Evolutionary conservation across 2,888 invertebrate species (phyloP).

Genomic region (Pocota personata): DNA sequence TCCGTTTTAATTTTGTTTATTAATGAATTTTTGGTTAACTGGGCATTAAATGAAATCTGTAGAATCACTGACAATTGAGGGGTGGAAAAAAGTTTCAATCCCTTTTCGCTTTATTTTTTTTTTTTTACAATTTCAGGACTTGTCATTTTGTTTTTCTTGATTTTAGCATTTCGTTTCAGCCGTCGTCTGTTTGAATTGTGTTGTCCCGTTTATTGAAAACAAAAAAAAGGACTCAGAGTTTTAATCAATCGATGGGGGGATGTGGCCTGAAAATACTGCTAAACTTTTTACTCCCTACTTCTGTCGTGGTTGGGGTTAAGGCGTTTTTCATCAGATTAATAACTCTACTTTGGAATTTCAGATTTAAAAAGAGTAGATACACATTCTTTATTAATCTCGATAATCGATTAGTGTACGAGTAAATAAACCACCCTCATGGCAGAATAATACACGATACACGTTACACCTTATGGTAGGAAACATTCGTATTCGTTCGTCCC

Average conservation of each 20-base stretch:
- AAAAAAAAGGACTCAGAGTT: conserved; percentile 28
- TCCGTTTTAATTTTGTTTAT: conserved; percentile 73
- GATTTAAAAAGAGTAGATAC: neutral
- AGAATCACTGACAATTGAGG: conserved; percentile 53
- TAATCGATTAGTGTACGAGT: conserved; percentile 58
- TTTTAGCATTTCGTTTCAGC: conserved; percentile 41
- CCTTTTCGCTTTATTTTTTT: conserved; percentile 45
- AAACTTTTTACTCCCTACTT: conserved; percentile 41
- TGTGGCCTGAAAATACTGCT: neutral
- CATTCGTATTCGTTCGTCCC: conserved; percentile 34
- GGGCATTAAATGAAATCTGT: conserved; percentile 73
- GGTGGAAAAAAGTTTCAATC: conserved; percentile 61
- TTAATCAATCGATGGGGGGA: conserved; percentile 49
- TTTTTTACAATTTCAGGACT: conserved; percentile 45
- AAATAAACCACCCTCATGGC: conserved; percentile 48
- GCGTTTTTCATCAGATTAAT: conserved; percentile 27
- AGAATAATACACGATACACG: conserved; percentile 26
- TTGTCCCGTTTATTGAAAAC: conserved; percentile 24
- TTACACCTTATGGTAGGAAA: conserved; percentile 57
- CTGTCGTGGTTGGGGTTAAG: neutral
- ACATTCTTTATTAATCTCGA: conserved; percentile 1
- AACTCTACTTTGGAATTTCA: conserved; percentile 13
- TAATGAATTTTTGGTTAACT: conserved; percentile 74
- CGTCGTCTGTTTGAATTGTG: conserved; percentile 48
- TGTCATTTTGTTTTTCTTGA: conserved; percentile 37